Evolutionary conservation across 2,888 invertebrate species (phyloP).

Genomic region (Xanthorhoe designata): DNA sequence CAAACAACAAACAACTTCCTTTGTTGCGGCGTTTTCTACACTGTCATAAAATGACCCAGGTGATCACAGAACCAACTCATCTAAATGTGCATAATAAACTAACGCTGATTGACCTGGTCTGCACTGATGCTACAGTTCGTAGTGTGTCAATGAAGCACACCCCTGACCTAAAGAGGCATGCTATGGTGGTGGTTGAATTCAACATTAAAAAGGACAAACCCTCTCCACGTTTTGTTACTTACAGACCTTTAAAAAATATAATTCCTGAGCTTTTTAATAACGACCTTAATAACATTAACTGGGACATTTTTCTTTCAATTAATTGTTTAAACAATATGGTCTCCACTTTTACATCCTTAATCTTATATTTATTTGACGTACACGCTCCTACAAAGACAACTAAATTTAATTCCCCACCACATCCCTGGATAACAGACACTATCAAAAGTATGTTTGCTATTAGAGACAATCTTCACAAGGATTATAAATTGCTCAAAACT

Average conservation of each 20-base stretch:
- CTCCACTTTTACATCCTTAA: background rate
- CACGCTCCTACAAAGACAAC: background rate
- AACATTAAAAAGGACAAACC: background rate
- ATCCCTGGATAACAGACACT: background rate
- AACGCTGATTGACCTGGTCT: background rate
- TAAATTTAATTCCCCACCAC: background rate
- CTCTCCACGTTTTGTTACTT: background rate
- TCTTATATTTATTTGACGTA: background rate
- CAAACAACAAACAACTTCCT: background rate
- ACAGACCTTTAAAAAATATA: background rate
- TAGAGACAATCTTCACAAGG: background rate
- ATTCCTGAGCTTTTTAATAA: background rate
- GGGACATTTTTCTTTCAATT: too few species aligned
- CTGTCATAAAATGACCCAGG: background rate
- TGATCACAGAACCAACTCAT: background rate
- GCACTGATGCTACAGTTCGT: background rate
- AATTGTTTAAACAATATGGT: background rate
- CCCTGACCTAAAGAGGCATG: background rate
- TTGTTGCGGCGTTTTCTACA: background rate
- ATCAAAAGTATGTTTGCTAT: background rate
- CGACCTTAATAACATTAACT: too few species aligned
- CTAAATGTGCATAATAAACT: background rate
- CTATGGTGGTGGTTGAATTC: background rate
- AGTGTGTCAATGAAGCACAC: background rate
- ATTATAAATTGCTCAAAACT: background rate